phyloP scores from a whole-genome alignment of 2,113 vertebrate genomes.

The Haemorhous mexicanus region DNA sequence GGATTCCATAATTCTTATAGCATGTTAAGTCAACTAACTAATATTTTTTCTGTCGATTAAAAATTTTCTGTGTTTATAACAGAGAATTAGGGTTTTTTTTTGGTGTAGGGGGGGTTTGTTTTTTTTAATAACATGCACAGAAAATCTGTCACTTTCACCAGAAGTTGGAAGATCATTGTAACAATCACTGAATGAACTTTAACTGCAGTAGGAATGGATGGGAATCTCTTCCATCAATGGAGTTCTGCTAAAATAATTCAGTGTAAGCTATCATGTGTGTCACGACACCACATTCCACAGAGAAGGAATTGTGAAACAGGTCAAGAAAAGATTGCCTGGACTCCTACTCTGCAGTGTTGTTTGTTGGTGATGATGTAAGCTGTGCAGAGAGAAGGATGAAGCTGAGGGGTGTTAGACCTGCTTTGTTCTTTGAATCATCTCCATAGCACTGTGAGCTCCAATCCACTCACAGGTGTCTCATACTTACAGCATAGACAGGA shows the following conservation, averaged over 20 bases:
- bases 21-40: background rate
- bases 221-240: background rate
- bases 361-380: background rate
- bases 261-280: background rate
- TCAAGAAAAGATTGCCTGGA: background rate
- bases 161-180: slow-evolving; percentile 4
- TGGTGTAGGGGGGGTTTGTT: background rate
- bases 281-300: background rate
- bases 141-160: background rate
- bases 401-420: background rate
- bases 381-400: background rate
- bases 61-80: background rate
- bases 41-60: background rate
- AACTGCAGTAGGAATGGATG: background rate
- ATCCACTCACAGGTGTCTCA: background rate
- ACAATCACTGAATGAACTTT: background rate
- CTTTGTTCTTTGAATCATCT: background rate
- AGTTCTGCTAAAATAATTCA: background rate
- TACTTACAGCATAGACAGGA: background rate
- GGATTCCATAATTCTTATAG: background rate
- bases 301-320: background rate
- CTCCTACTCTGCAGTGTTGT: background rate
- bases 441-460: background rate
- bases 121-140: background rate
- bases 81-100: accelerated